phyloP scores from a whole-genome alignment of 2,888 invertebrate genomes.

The Conops quadrifasciatus region DNA sequence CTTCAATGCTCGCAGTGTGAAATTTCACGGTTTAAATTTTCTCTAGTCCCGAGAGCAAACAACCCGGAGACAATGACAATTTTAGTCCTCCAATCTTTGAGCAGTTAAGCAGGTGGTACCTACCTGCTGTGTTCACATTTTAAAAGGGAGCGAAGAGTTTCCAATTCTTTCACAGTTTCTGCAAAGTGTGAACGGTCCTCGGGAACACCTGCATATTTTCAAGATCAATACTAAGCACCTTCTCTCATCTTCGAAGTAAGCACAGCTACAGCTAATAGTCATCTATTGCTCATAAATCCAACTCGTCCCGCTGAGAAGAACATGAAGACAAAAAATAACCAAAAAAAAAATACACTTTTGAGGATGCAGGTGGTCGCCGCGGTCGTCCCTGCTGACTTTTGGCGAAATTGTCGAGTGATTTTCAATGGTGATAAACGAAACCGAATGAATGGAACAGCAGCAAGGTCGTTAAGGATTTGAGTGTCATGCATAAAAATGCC shows the following conservation, averaged over 20 bases:
- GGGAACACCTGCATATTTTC: conserved; percentile 25
- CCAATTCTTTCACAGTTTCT: not conserved
- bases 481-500: conserved; percentile 6
- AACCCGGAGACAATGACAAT: not conserved
- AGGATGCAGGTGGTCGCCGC: conserved; percentile 20
- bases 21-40: conserved; percentile 19
- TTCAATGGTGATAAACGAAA: not conserved
- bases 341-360: not conserved
- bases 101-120: no score
- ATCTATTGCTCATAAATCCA: no score
- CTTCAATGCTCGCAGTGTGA: conserved; percentile 21
- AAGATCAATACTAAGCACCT: not conserved
- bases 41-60: not conserved
- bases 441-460: not conserved
- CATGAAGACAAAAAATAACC: no score
- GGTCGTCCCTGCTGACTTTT: not conserved
- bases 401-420: conserved; percentile 16
- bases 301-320: no score
- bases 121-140: no score
- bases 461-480: not conserved
- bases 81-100: no score
- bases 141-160: not conserved
- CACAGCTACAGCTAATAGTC: no score
- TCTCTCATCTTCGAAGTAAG: not conserved
- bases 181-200: conserved; percentile 10